phyloP scores from a whole-genome alignment of 1,140 invertebrate species.

The Drosophila lacertosa region DNA sequence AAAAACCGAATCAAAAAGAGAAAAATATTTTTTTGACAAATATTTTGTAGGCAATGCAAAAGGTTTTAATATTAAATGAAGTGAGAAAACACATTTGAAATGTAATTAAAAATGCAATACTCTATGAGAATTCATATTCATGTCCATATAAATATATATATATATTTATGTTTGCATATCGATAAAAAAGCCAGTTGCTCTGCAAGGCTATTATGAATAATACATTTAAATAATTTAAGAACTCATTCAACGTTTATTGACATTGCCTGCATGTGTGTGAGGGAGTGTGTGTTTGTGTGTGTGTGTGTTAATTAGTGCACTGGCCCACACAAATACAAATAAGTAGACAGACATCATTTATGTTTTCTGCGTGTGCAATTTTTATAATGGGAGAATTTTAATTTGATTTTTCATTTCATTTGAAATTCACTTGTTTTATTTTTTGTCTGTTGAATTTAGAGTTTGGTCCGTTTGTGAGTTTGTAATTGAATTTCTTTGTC shows the following conservation, averaged over 20 bases:
- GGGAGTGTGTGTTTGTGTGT: neutral
- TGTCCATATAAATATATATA: too few species aligned
- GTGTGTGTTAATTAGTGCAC: constrained; percentile 20
- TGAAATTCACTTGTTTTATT: neutral
- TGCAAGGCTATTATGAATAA: constrained; percentile 2
- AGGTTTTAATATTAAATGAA: too few species aligned
- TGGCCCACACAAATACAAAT: neutral
- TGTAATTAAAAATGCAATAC: too few species aligned
- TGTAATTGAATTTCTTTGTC: constrained; percentile 6
- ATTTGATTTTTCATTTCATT: neutral
- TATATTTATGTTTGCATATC: too few species aligned
- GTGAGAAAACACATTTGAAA: neutral
- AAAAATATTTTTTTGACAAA: too few species aligned
- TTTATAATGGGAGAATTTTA: neutral
- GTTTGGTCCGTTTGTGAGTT: constrained; percentile 4
- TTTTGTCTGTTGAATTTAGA: neutral
- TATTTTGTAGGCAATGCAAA: too few species aligned
- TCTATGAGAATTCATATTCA: too few species aligned
- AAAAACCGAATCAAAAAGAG: too few species aligned
- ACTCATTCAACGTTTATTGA: constrained; percentile 5
- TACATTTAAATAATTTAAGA: constrained; percentile 1
- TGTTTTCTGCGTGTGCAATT: neutral
- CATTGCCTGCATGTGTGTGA: neutral
- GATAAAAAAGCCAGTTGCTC: neutral
- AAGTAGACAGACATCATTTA: constrained; percentile 6